Evolutionary conservation across 1,140 invertebrate species (phyloP).

Genomic region (Drosophila nikananu): DNA sequence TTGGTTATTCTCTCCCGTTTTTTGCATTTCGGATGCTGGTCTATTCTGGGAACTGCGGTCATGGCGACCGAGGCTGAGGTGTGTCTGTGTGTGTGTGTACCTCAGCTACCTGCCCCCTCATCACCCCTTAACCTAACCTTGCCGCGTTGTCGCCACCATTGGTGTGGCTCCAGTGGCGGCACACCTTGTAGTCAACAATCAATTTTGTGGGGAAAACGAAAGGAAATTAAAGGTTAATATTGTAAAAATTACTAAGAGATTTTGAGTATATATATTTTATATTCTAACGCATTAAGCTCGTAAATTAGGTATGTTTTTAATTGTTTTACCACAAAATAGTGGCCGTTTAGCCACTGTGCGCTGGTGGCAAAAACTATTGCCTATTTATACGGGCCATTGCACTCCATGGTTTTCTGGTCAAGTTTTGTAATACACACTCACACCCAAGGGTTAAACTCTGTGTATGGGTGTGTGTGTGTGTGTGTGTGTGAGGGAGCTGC

Average conservation of each 20-base stretch:
- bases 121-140: background rate
- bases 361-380: conserved; percentile 41
- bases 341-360: background rate
- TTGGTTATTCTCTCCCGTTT: conserved; percentile 18
- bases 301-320: background rate
- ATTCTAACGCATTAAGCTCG: background rate
- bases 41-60: conserved; percentile 33
- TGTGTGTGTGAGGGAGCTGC: background rate
- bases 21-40: conserved; percentile 12
- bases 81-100: background rate
- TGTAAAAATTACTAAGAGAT: background rate
- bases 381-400: conserved; percentile 38
- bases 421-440: conserved; percentile 3
- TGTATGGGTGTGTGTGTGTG: background rate
- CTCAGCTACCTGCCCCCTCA: background rate
- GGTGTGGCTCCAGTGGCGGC: conserved; percentile 34
- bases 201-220: background rate
- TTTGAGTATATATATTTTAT: background rate
- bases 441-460: background rate
- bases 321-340: background rate
- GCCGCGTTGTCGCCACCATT: conserved; percentile 25
- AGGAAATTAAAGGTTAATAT: background rate
- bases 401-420: conserved; percentile 22
- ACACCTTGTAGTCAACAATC: background rate
- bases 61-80: conserved; percentile 21